Evolutionary conservation across 1,140 invertebrate genomes (phyloP).

Genomic region (Drosophila bocki): DNA sequence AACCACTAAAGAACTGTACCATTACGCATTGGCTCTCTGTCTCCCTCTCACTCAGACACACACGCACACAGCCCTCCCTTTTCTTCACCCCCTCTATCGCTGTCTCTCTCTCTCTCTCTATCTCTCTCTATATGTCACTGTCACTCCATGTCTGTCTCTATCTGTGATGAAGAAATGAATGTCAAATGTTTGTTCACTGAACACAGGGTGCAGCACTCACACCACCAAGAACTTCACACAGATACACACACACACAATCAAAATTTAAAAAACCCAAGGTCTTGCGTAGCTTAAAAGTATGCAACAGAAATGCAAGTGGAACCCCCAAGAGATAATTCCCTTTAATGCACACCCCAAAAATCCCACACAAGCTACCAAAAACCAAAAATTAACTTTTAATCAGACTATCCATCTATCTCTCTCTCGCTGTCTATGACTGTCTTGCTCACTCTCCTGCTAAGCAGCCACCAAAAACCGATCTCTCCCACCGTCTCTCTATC

Average conservation of each 20-base stretch:
- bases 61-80: conserved; percentile 27
- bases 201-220: conserved; percentile 64
- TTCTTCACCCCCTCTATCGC: conserved; percentile 26
- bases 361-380: conserved; percentile 29
- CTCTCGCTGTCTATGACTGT: conserved; percentile 39
- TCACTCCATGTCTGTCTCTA: conserved; percentile 38
- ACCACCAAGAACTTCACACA: conserved; percentile 18
- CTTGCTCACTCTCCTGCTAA: conserved; percentile 65
- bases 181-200: conserved; percentile 81
- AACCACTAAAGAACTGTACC: conserved; percentile 52
- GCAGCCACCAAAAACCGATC: conserved; percentile 40
- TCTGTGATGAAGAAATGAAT: conserved; percentile 59
- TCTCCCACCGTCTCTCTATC: conserved; percentile 22
- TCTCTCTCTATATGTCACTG: conserved; percentile 32
- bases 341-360: conserved; percentile 27
- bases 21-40: conserved; percentile 63
- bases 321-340: conserved; percentile 28
- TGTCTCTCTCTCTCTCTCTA: conserved; percentile 17
- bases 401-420: conserved; percentile 42
- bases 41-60: conserved; percentile 16
- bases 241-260: conserved; percentile 14
- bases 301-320: conserved; percentile 55
- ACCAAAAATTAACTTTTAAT: conserved; percentile 39
- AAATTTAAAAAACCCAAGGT: conserved; percentile 37
- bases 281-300: conserved; percentile 66